Conservation (phyloP, 1,140 invertebrate genomes). For the Sitobion miscanthi region DNA sequence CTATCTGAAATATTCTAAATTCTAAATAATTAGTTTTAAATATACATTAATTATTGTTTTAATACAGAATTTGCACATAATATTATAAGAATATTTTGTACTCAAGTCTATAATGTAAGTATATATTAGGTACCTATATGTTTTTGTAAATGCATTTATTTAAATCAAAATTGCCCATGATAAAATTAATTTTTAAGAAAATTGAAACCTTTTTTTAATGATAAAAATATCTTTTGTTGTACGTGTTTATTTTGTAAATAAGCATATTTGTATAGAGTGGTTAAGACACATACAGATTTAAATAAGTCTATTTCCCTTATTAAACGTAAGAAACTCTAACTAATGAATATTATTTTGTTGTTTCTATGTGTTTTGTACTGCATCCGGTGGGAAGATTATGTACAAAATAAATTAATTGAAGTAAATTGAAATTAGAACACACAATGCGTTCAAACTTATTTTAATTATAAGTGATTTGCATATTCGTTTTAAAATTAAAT, state of each 20-base stretch:
- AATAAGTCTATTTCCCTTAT: not conserved
- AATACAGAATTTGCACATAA: too few species aligned
- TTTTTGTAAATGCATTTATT: too few species aligned
- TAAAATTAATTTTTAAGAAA: not conserved
- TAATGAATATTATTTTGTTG: not conserved
- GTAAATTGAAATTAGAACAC: not conserved
- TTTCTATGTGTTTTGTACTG: not conserved
- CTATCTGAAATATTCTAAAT: too few species aligned
- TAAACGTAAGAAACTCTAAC: not conserved
- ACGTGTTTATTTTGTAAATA: not conserved
- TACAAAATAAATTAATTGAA: not conserved
- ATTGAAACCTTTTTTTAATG: not conserved
- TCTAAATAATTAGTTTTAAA: too few species aligned
- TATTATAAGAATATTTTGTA: too few species aligned
- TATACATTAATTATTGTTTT: too few species aligned
- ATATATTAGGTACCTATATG: too few species aligned
- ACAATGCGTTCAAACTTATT: not conserved
- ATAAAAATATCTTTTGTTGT: not conserved
- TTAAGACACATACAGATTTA: not conserved
- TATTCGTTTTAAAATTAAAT: not conserved
- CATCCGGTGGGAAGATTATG: not conserved
- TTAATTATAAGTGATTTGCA: not conserved
- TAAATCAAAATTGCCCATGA: not conserved
- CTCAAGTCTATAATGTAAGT: too few species aligned
- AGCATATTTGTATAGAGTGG: not conserved